Conservation (phyloP, 37 sponge, comb jelly and placozoan species). For the Chondrosia reniformis region DNA sequence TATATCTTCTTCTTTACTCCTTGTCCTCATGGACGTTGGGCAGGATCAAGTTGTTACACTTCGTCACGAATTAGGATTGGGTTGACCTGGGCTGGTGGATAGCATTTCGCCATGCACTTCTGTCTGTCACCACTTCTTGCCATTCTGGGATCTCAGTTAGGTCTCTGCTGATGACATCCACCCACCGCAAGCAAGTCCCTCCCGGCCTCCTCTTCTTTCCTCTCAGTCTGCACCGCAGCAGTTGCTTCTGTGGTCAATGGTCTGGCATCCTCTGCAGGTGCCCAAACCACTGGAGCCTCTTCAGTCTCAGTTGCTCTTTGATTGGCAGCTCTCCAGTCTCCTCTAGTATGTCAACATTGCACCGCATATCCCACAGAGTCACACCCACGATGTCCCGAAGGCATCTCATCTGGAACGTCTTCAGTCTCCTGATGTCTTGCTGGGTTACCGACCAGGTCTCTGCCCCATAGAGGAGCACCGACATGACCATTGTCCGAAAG, state of each 20-base stretch:
- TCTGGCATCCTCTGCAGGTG: neutral
- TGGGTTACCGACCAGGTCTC: constrained; percentile 18
- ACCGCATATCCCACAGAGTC: neutral
- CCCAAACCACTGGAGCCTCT: neutral
- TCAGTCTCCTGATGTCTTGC: constrained; percentile 8
- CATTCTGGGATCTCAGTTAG: neutral
- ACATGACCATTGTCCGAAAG: neutral
- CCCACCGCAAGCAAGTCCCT: neutral
- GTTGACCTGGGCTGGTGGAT: too few relatives aligned
- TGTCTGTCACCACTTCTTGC: neutral
- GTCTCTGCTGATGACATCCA: neutral
- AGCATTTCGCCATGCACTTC: neutral
- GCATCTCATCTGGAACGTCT: constrained; percentile 2
- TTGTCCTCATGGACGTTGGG: too few relatives aligned
- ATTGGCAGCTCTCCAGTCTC: neutral
- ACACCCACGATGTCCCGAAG: constrained; percentile 3
- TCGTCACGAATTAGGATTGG: too few relatives aligned
- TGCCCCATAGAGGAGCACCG: constrained; percentile 22
- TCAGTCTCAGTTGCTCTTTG: neutral
- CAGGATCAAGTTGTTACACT: too few relatives aligned
- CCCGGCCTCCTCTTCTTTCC: constrained; percentile 6
- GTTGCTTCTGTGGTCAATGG: constrained; percentile 4
- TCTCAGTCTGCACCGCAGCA: constrained; percentile 6
- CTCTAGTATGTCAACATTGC: neutral
- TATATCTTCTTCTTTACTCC: too few relatives aligned